A percentile compares a stretch with the other conserved stretches of the same genome.
These are phyloP conservation scores for Kradibia gibbosae DNA, from an alignment of 1,140 invertebrate genomes.

Conservation along the genomic window DNA sequence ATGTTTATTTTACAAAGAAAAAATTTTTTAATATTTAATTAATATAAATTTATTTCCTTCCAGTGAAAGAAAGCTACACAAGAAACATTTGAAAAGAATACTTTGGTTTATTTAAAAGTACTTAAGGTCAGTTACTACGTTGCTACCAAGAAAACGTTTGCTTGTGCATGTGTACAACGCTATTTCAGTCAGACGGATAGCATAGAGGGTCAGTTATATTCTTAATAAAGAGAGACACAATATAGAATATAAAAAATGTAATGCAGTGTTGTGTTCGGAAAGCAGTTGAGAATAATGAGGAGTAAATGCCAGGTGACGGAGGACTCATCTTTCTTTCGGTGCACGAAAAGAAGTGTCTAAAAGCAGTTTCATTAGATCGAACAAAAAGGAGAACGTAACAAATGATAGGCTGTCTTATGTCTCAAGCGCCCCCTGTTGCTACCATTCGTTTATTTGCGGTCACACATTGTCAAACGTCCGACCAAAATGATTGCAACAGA, in stretches of 20 bases:
- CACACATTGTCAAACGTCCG: conserved; percentile 65
- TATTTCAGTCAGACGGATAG: neutral
- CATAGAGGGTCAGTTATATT: neutral
- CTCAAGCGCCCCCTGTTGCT: conserved; percentile 71
- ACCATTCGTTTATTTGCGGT: conserved; percentile 72
- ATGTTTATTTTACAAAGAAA: too few species aligned
- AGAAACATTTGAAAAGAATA: too few species aligned
- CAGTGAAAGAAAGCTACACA: too few species aligned
- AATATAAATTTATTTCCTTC: too few species aligned
- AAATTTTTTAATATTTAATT: too few species aligned
- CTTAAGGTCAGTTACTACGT: neutral
- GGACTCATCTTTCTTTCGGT: neutral
- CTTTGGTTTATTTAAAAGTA: too few species aligned
- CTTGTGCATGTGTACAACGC: neutral
- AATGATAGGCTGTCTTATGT: conserved; percentile 70
- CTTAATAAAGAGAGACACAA: neutral
- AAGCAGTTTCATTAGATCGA: conserved; percentile 72
- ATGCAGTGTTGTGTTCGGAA: conserved; percentile 22
- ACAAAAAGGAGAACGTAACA: conserved; percentile 62
- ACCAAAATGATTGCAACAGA: neutral
- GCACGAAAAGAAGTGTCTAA: conserved; percentile 65
- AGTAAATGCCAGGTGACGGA: conserved; percentile 61
- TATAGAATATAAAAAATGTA: conserved; percentile 40
- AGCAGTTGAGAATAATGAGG: conserved; percentile 60
- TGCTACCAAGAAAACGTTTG: neutral